phyloP scores from a whole-genome alignment of 2,797 vertebrate genomes.

The Neomorphus geoffroyi region DNA sequence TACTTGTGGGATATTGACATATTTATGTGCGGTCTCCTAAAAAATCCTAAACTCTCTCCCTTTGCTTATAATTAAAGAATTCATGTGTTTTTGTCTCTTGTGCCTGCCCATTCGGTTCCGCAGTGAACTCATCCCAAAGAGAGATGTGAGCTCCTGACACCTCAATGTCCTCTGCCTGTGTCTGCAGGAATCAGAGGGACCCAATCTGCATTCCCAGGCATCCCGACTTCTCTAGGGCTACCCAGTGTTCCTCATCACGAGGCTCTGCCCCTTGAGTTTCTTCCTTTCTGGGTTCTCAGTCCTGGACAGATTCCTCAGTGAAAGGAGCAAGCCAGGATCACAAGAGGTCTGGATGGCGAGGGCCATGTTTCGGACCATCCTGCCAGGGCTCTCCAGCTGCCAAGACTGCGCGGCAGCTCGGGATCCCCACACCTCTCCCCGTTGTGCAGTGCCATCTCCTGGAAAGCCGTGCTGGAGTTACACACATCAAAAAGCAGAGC shows the following conservation, averaged over 20 bases:
- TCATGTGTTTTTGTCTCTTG: fast-evolving
- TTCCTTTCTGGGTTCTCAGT: background rate
- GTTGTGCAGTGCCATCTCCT: conserved; percentile 50
- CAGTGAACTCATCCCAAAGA: background rate
- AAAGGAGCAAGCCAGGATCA: background rate
- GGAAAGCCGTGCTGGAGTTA: background rate
- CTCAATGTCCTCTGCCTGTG: background rate
- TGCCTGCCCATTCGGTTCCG: fast-evolving
- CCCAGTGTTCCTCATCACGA: background rate
- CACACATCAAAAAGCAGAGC: background rate
- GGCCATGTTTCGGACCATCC: background rate
- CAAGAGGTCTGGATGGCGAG: background rate
- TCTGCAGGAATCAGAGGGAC: background rate
- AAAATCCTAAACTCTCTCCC: background rate
- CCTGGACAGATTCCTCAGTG: background rate
- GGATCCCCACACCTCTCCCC: background rate
- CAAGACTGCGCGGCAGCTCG: background rate
- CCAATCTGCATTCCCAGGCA: background rate
- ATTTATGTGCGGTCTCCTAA: background rate
- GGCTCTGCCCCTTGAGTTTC: background rate
- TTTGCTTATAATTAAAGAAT: background rate
- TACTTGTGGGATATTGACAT: background rate
- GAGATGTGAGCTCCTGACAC: background rate
- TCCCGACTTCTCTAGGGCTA: background rate
- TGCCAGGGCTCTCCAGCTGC: too few species aligned